Evolutionary conservation across 2,888 invertebrate species (phyloP).

Genomic region (Sinhomidia bicolor): DNA sequence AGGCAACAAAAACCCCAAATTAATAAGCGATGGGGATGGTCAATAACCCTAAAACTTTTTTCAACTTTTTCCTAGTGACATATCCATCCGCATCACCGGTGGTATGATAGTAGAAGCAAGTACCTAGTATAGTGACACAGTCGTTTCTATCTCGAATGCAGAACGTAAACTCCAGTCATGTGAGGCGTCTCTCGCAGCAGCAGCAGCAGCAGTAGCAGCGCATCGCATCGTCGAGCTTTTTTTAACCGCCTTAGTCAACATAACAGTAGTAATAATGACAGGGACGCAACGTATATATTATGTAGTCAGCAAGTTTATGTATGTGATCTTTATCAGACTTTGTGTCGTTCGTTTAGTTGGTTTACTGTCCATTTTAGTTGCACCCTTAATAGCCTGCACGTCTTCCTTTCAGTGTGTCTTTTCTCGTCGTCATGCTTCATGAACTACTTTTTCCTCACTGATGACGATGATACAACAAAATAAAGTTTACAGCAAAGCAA

Average conservation of each 20-base stretch:
- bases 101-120: not conserved
- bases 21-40: conserved; percentile 1
- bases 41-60: conserved; percentile 22
- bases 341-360: not conserved
- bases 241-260: not conserved
- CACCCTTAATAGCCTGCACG: conserved; percentile 39
- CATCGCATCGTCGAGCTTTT: too few species aligned
- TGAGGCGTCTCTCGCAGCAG: not conserved
- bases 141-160: not conserved
- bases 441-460: conserved; percentile 33
- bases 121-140: not conserved
- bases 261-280: too few species aligned
- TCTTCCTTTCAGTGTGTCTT: conserved; percentile 37
- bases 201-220: too few species aligned
- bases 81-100: too few species aligned
- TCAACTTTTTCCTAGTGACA: not conserved
- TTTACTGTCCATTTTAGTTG: conserved; percentile 34
- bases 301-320: conserved; percentile 27
- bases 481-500: not conserved
- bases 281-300: too few species aligned
- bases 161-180: not conserved
- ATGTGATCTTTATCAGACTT: conserved; percentile 30
- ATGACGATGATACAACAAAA: not conserved
- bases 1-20: not conserved
- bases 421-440: conserved; percentile 46